Conservation (phyloP, 2,113 vertebrate species). For the Apus apus region DNA sequence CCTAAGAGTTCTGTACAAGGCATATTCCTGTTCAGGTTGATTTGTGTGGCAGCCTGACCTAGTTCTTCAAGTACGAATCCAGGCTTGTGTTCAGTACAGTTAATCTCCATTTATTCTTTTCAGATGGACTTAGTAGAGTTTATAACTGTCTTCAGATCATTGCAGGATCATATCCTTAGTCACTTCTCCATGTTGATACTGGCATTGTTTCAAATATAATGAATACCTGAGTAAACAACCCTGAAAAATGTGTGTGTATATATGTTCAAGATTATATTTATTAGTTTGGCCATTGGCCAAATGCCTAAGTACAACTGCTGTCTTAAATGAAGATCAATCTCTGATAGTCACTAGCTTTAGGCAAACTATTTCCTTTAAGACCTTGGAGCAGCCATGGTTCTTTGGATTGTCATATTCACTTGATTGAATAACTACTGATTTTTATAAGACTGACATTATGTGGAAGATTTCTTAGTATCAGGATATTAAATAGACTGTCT, state of each 20-base stretch:
- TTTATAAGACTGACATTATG: not conserved
- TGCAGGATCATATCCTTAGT: not conserved
- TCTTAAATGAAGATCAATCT: not conserved
- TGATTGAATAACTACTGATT: not conserved
- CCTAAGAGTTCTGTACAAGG: not conserved
- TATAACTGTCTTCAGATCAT: not conserved
- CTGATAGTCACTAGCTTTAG: not conserved
- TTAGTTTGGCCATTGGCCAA: not conserved
- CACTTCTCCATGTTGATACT: not conserved
- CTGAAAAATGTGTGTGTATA: not conserved
- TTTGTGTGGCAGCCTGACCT: constrained; percentile 23
- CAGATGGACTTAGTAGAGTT: not conserved
- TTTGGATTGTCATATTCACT: not conserved
- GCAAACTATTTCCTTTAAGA: not conserved
- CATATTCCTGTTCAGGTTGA: not conserved
- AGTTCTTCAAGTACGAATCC: not conserved
- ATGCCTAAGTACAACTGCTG: not conserved
- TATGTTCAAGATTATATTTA: not conserved
- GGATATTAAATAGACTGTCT: not conserved
- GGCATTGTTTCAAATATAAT: constrained; percentile 14
- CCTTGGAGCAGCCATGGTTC: not conserved
- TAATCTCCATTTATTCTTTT: constrained; percentile 22
- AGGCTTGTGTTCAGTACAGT: constrained; percentile 1
- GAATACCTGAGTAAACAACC: constrained; percentile 8
- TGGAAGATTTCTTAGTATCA: not conserved